Conservation (phyloP, 2,797 vertebrate species). For the Garrulus glandarius region DNA sequence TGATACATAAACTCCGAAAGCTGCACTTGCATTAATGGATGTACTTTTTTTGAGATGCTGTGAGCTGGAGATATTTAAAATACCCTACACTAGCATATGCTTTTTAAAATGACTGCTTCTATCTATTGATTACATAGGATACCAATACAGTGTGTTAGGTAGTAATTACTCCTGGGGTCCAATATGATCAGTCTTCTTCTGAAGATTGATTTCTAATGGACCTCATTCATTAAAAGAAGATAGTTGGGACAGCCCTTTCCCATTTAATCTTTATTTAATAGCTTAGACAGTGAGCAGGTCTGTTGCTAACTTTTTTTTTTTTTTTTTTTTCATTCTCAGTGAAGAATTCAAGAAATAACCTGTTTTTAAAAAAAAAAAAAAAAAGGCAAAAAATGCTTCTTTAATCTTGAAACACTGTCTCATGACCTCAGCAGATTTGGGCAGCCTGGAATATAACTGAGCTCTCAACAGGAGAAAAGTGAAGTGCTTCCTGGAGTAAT, state of each 20-base stretch:
- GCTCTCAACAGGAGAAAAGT: background rate
- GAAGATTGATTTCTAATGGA: background rate
- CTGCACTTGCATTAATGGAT: background rate
- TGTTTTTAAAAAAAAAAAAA: background rate
- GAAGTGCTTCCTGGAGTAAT: background rate
- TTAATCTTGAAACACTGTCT: background rate
- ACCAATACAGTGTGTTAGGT: background rate
- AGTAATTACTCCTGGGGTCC: background rate
- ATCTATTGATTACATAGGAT: background rate
- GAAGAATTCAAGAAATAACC: background rate
- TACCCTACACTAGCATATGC: background rate
- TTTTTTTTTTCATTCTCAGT: background rate
- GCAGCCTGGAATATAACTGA: background rate
- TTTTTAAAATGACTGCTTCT: background rate
- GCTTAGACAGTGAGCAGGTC: background rate
- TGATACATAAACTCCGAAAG: background rate
- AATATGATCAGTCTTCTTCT: background rate
- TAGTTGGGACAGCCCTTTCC: background rate
- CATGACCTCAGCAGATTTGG: background rate
- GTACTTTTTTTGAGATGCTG: background rate
- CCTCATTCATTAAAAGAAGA: background rate
- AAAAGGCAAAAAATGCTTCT: accelerated
- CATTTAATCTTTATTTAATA: background rate
- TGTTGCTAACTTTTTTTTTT: background rate
- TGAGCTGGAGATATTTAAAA: background rate